These are phyloP conservation scores for Misgurnus anguillicaudatus DNA, from an alignment of 2,113 vertebrate species.

Conservation along the genomic window DNA sequence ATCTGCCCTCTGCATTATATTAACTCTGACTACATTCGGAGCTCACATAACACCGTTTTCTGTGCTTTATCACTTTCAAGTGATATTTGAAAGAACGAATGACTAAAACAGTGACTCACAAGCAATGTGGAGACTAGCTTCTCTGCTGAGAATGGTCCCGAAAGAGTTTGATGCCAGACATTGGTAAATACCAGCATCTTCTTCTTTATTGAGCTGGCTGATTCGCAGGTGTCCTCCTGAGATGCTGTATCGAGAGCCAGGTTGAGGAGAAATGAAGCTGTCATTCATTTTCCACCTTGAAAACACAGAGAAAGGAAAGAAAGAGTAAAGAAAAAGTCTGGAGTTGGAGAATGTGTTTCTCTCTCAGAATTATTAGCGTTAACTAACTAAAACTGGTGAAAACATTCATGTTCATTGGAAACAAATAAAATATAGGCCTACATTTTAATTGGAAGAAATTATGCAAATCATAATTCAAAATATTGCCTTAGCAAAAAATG, in stretches of 20 bases:
- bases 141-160: constrained; percentile 89
- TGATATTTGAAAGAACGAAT: background rate
- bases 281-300: constrained; percentile 93
- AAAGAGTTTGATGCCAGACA: constrained; percentile 91
- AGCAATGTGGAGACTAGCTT: constrained; percentile 89
- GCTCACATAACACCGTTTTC: background rate
- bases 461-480: no score
- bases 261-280: constrained; percentile 76
- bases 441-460: no score
- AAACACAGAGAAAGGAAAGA: constrained; percentile 50
- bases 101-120: constrained; percentile 79
- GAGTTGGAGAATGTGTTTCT: background rate
- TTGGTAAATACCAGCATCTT: constrained; percentile 88
- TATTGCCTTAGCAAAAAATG: no score
- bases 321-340: background rate
- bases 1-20: background rate
- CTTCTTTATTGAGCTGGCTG: constrained; percentile 85
- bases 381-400: no score
- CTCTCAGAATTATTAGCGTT: background rate
- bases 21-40: constrained; percentile 1
- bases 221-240: constrained; percentile 89
- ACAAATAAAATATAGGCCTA: no score
- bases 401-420: no score
- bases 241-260: constrained; percentile 84
- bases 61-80: background rate